These are phyloP conservation scores for Tapirus indicus DNA, from an alignment of 2,797 vertebrate species.

Conservation along the genomic window DNA sequence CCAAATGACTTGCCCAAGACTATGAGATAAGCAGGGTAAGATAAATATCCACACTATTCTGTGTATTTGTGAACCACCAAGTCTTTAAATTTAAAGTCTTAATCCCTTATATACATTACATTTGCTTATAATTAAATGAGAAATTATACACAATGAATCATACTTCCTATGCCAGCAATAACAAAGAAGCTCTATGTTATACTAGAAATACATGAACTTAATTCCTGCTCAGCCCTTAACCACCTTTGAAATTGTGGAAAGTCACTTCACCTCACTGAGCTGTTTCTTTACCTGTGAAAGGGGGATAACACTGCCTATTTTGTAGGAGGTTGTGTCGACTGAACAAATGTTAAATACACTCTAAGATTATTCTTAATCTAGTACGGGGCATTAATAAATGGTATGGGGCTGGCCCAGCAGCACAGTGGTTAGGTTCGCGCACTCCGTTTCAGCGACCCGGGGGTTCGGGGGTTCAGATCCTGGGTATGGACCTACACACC, in stretches of 20 bases:
- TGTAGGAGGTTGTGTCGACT: not conserved
- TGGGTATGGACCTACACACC: too few species aligned
- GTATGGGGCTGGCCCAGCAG: too few species aligned
- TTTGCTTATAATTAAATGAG: slow-evolving; percentile 23
- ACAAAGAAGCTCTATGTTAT: not conserved
- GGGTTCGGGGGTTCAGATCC: too few species aligned
- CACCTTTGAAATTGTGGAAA: not conserved
- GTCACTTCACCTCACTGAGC: not conserved
- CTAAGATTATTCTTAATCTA: not conserved
- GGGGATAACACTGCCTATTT: not conserved
- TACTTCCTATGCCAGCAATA: not conserved
- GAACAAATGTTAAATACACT: not conserved
- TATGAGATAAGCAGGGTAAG: not conserved
- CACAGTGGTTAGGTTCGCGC: too few species aligned
- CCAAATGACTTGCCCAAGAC: not conserved
- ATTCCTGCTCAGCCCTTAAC: not conserved
- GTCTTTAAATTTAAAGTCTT: not conserved
- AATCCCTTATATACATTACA: not conserved
- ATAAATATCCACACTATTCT: not conserved
- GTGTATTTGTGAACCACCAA: not conserved
- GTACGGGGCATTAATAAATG: not conserved
- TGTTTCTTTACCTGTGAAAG: not conserved
- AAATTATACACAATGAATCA: not conserved
- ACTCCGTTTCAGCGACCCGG: too few species aligned
- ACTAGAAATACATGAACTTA: not conserved